Evolutionary conservation across 2,888 invertebrate genomes (phyloP), one percentile per base, ranked within the genome.

Genomic region (Cheilosia grossa): DNA sequence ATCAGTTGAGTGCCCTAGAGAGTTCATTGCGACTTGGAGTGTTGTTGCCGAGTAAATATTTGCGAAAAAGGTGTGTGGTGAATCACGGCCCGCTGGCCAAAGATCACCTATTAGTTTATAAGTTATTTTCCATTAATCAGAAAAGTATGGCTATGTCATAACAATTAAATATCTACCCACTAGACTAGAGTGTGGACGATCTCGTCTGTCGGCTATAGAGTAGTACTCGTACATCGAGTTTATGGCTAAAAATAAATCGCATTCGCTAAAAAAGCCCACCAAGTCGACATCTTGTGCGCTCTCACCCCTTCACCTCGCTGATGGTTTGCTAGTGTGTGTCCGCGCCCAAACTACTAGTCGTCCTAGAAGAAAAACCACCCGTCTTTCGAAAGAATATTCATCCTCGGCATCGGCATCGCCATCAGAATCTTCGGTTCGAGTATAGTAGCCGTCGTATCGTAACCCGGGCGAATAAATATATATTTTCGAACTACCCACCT

Each of bases 401-500:
- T 80, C 73, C 53, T 80, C 70, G 72, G 42, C 70, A 67, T 40
- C 69, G n/a, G 37, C 37, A 67, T 40, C 69, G n/a, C 10, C 37
- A 37, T 13, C 37, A 37, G 37, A 37, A 37, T 19, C 66, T 19
- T 27, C 56, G 56, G 53, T 77, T 47, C 59, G 51, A 69, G 42
- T 42, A 56, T 24, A 64, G 33, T 27, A 54, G 44, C 49, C 21
- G n/a, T n/a, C 54, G 33, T 69, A 70, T 82, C 73, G 73, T 83
- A 83, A 83, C 79, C 83, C 83, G 83, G 83, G 83, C 78, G 79
- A 74, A 58, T 83, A 67, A 77, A 69, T 74, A 59, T 83, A 78
- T 83, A 83, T 83, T 83, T 82, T 83, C 61, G 79, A 83, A 83
- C 79, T 79, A 79, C 73, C 79, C 83, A 79, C 79, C 83, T 70